phyloP scores from a whole-genome alignment of 2,113 vertebrate species.

The Heterochromis multidens region DNA sequence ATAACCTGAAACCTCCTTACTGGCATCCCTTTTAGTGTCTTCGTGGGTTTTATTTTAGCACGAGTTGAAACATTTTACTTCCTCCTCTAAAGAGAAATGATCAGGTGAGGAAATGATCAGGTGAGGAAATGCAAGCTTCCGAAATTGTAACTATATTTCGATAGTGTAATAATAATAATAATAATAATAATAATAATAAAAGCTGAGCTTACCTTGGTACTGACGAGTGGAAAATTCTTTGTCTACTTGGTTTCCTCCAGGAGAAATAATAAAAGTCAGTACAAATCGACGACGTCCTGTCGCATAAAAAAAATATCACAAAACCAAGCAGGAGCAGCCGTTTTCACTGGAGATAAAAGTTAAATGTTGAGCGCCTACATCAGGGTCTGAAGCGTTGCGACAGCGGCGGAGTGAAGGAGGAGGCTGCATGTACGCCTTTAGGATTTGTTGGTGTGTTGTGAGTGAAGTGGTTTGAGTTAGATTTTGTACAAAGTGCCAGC shows the following conservation, averaged over 20 bases:
- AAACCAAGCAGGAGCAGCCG: constrained; percentile 9
- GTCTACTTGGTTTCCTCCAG: constrained; percentile 47
- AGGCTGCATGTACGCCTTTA: constrained; percentile 65
- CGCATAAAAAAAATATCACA: constrained; percentile 5
- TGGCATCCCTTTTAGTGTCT: neutral
- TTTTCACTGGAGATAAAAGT: constrained; percentile 36
- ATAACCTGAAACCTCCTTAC: neutral
- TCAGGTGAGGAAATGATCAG: neutral
- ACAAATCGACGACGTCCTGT: constrained; percentile 42
- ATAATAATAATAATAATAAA: neutral
- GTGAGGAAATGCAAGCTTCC: neutral
- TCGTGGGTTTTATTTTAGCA: neutral
- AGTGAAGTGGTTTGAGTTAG: constrained; percentile 74
- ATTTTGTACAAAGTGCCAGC: constrained; percentile 78
- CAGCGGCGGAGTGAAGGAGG: constrained; percentile 49
- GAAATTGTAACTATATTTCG: neutral
- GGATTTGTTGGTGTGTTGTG: constrained; percentile 73
- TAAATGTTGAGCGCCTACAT: constrained; percentile 42
- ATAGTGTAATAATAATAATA: neutral
- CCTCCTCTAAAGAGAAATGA: neutral
- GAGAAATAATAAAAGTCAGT: constrained; percentile 37
- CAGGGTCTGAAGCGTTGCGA: constrained; percentile 48
- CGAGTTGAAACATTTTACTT: neutral
- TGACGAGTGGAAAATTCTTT: constrained; percentile 44
- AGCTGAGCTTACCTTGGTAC: constrained; percentile 36